phyloP scores from a whole-genome alignment of 2,797 vertebrate genomes.

The Bryconaethiops microstoma region DNA sequence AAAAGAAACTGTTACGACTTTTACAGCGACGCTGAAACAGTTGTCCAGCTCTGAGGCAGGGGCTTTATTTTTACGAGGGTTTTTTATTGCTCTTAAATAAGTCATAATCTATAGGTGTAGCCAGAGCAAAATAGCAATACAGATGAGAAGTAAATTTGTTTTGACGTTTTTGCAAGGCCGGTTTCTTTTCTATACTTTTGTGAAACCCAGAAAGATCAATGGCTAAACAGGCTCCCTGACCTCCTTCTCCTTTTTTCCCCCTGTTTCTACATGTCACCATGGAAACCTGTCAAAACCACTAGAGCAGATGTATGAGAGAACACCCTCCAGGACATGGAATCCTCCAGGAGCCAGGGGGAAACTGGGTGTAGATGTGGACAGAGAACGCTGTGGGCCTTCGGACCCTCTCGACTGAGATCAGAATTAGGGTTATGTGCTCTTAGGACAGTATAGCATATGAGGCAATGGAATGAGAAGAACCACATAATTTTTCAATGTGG shows the following conservation, averaged over 20 bases:
- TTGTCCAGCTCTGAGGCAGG: conserved; percentile 1
- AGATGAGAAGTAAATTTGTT: neutral
- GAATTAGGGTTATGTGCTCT: neutral
- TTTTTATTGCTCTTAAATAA: conserved; percentile 43
- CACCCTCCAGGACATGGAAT: conserved; percentile 43
- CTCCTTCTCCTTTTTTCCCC: conserved; percentile 31
- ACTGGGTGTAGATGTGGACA: conserved; percentile 39
- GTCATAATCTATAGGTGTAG: conserved; percentile 36
- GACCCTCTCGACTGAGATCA: too few species aligned
- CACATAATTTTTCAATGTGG: neutral
- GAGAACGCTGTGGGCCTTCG: neutral
- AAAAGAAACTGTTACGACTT: conserved; percentile 7
- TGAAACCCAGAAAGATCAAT: conserved; percentile 40
- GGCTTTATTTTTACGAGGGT: conserved; percentile 31
- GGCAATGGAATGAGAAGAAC: conserved; percentile 36
- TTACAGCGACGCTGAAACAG: conserved; percentile 23
- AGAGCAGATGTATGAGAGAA: conserved; percentile 38
- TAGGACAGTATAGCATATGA: conserved; percentile 23
- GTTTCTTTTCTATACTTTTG: conserved; percentile 5
- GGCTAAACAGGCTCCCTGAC: conserved; percentile 30
- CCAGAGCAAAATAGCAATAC: conserved; percentile 14
- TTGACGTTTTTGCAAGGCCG: conserved; percentile 16
- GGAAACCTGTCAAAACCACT: conserved; percentile 46
- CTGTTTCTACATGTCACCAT: conserved; percentile 46
- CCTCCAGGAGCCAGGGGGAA: conserved; percentile 42